Evolutionary conservation across 2,888 invertebrate genomes (phyloP).

Genomic region (Parnassius orleans): DNA sequence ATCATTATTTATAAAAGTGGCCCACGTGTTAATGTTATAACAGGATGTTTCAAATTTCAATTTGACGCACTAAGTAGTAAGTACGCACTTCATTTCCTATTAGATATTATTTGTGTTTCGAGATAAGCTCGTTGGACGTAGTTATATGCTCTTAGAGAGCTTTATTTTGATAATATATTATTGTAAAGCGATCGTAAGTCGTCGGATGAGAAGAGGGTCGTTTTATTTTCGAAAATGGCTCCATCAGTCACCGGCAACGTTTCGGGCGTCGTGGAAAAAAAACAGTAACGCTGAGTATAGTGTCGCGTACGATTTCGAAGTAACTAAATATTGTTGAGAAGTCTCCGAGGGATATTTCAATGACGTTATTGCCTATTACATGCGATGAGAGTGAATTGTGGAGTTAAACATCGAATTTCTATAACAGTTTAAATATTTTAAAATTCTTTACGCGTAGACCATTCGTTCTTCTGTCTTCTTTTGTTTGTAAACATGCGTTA

Average conservation of each 20-base stretch:
- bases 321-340: constrained; percentile 64
- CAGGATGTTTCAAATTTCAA: constrained; percentile 74
- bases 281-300: constrained; percentile 58
- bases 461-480: too few species aligned
- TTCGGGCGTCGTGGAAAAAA: constrained; percentile 52
- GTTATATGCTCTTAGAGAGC: constrained; percentile 50
- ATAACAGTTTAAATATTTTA: too few species aligned
- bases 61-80: constrained; percentile 67
- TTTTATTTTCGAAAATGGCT: constrained; percentile 78
- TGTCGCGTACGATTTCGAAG: constrained; percentile 60
- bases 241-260: constrained; percentile 76
- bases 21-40: constrained; percentile 68
- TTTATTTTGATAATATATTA: constrained; percentile 74
- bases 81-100: constrained; percentile 70
- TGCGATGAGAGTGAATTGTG: constrained; percentile 36
- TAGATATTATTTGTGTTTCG: constrained; percentile 66
- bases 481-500: too few species aligned
- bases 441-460: too few species aligned
- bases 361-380: constrained; percentile 52
- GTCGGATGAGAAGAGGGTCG: constrained; percentile 56
- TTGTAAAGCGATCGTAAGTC: constrained; percentile 67
- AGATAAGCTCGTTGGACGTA: constrained; percentile 55
- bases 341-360: constrained; percentile 50
- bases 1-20: constrained; percentile 65
- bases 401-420: constrained; percentile 35